phyloP scores from a whole-genome alignment of 2,113 vertebrate genomes.

The Turdus rufiventris region DNA sequence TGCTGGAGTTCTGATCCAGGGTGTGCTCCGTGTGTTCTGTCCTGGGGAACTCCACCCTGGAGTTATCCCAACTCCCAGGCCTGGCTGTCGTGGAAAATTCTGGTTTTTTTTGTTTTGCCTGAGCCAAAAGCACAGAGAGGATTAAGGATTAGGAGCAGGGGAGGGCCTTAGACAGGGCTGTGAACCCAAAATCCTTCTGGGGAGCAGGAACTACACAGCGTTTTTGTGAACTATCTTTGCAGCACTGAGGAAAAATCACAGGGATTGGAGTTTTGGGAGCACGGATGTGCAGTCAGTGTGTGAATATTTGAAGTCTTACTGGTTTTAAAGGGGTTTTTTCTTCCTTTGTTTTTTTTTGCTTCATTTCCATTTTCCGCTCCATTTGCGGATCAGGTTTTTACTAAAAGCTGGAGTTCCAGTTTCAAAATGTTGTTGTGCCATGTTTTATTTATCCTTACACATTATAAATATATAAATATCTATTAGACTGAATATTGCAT shows the following conservation, averaged over 20 bases:
- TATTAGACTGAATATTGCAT: neutral
- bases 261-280: neutral
- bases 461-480: neutral
- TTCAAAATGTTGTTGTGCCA: neutral
- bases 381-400: neutral
- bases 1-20: neutral
- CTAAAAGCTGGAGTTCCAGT: neutral
- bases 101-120: neutral
- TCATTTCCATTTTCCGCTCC: neutral
- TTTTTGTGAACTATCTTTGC: slow-evolving; percentile 37
- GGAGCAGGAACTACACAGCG: neutral
- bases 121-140: neutral
- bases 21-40: fast-evolving
- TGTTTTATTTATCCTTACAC: neutral
- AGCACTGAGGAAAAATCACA: neutral
- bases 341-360: neutral
- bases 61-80: neutral
- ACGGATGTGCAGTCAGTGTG: neutral
- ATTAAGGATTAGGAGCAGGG: neutral
- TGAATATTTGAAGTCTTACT: neutral
- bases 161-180: neutral
- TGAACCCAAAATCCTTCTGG: neutral
- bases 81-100: neutral
- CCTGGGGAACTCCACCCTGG: neutral
- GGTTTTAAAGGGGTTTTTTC: neutral